phyloP scores from a whole-genome alignment of 2,113 vertebrate genomes.

The Podarcis cretensis region DNA sequence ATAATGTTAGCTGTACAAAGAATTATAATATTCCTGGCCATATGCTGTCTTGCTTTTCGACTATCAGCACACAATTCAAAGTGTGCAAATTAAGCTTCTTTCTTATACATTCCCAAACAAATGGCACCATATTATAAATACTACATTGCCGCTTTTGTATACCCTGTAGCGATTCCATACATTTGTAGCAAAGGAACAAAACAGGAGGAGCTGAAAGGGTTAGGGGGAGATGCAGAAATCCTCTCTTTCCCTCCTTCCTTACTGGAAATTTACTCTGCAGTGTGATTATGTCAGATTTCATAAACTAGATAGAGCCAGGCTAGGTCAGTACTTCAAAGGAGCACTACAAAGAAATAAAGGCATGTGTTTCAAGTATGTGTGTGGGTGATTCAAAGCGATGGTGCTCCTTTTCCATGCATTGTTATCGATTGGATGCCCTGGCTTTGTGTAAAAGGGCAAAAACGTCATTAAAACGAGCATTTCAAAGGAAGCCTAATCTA shows the following conservation, averaged over 20 bases:
- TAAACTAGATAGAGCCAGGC: background rate
- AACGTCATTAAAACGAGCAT: background rate
- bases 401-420: conserved; percentile 10
- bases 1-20: conserved; percentile 51
- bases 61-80: conserved; percentile 66
- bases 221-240: conserved; percentile 9
- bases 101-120: conserved; percentile 60
- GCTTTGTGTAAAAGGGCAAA: background rate
- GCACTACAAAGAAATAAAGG: conserved; percentile 10
- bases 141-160: conserved; percentile 51
- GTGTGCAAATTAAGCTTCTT: conserved; percentile 65
- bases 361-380: conserved; percentile 11
- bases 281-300: conserved; percentile 21
- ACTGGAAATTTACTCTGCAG: background rate
- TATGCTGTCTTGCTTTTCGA: conserved; percentile 65
- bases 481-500: conserved; percentile 17
- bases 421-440: conserved; percentile 9
- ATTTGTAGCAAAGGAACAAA: conserved; percentile 18
- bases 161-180: conserved; percentile 50
- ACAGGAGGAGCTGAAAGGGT: conserved; percentile 2
- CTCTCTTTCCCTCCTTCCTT: background rate
- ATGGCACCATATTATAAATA: conserved; percentile 62
- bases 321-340: conserved; percentile 4
- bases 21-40: conserved; percentile 59
- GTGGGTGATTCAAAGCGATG: background rate